phyloP scores from a whole-genome alignment of 2,888 invertebrate species.

The Drosophila maculinotata region DNA sequence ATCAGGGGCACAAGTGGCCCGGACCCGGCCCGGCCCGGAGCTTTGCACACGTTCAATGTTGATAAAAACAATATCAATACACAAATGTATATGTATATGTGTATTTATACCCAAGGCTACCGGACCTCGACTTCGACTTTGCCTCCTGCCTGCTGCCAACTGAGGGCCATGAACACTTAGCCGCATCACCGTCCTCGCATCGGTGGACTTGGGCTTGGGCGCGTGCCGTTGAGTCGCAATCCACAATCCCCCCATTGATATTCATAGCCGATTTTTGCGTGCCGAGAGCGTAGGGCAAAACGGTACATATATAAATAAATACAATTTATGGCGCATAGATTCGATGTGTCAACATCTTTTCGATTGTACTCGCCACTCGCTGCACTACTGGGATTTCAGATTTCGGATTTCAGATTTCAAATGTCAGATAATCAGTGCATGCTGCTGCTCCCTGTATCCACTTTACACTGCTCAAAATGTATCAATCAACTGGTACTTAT shows the following conservation, averaged over 20 bases:
- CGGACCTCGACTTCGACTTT: conserved; percentile 30
- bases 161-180: conserved; percentile 61
- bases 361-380: conserved; percentile 49
- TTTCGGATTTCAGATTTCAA: conserved; percentile 48
- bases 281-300: conserved; percentile 48
- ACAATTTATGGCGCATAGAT: conserved; percentile 74
- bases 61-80: conserved; percentile 80
- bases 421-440: conserved; percentile 17
- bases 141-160: conserved; percentile 11
- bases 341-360: conserved; percentile 58
- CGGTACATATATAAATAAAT: conserved; percentile 73
- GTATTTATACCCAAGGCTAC: conserved; percentile 22
- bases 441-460: conserved; percentile 1
- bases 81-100: conserved; percentile 1
- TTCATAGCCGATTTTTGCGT: conserved; percentile 74
- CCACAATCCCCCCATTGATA: conserved; percentile 71
- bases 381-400: conserved; percentile 59
- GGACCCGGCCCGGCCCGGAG: conserved; percentile 14
- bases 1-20: conserved; percentile 75
- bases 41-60: conserved; percentile 57
- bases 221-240: conserved; percentile 73
- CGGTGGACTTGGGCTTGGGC: conserved; percentile 39
- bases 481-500: conserved; percentile 43
- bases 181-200: conserved; percentile 31
- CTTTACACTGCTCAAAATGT: conserved; percentile 31